Base-by-base conservation (phyloP, 2,797 vertebrate genomes). In the Myotis daubentonii region DNA sequence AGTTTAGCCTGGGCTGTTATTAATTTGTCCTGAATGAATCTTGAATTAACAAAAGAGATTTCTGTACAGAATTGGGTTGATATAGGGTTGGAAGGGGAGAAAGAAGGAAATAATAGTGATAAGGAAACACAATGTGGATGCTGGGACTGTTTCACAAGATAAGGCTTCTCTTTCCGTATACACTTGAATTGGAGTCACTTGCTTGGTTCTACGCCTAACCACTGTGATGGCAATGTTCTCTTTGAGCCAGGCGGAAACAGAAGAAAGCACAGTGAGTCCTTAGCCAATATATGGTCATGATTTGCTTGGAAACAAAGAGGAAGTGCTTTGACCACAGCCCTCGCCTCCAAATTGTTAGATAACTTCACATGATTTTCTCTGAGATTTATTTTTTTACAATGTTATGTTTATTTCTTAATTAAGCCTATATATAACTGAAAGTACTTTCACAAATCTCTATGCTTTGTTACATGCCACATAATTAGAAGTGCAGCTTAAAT, bases 41-140 rank as follows among this genome's bases (percentile, higher is more conserved):
- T 92, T 96, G 82, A 96, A 91, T 97, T 96, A 94, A 93, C 86
- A 81, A 75, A 95, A 97, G 95, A 94, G 89, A 55, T 96, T 95
- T 97, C 75, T 44, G 3, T 94, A 86, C 74, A 97, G 94, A 80
- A 97, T 95, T 95, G 78, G 60, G 75, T 86, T 96, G 96, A 91
- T 91, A 60, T 94, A 94, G 93, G 85, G 16, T 55, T 91, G 60
- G 66, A 90, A 66, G 68, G 0, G 57, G 71, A 87, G 97, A 97
- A 97, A 96, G 97, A 97, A 98, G 98, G 98, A 99, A 99, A 99
- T 98, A 98, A 98, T 99, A 97, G 97, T 96, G 97, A 98, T 98
- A 98, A 98, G 98, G 98, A 98, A 98, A 97, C 95, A 98, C 97
- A 98, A 97, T 98, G 93, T 1, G 5, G 97, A 98, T 98, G 92